Evolutionary conservation across 2,888 invertebrate genomes (phyloP), one percentile per base, ranked within the genome.

Genomic region (Thyatira batis): DNA sequence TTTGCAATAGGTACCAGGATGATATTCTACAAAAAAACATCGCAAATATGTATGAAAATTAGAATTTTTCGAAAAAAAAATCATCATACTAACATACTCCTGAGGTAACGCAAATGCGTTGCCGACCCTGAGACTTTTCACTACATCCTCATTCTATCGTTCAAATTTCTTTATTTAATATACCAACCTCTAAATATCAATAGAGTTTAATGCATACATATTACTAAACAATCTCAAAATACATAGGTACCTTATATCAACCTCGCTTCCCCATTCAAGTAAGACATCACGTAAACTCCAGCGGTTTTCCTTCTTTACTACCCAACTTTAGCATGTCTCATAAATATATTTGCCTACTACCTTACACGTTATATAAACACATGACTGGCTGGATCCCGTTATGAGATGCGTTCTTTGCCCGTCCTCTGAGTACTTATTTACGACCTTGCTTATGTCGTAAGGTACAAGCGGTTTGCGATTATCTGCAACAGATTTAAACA

Each of bases 281-380:
- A 39, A 39, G 13, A 17, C 2, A 39, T 17, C 39, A 39, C 39
- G 39, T 39, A 17, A 39, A 39, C 6, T 17, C 2, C 39, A 17
- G 39, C 17, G 39, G 39, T 17, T 39, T 39, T 39, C 13, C 39
- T 39, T 39, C 20, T 27, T 20, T 9, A 27, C 48, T 28, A 17
- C 17, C 17, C 8, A 48, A 48, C 48, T 48, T 27, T 27, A 8
- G 17, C 23, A 23, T 27, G 17, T 27, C 21, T 27, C 27, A 27
- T 27, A 27, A 46, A 48, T 48, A 27, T 48, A 20, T 48, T 48
- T 48, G 48, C 48, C 48, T 48, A 48, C 48, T 48, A 27, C 9
- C 48, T 48, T 48, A 48, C 48, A 27, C 48, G 27, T 48, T 48
- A 48, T 48, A 27, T 28, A 28, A 48, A 20, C 27, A 48, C 27